Evolutionary conservation across 2,797 vertebrate genomes (phyloP).

Genomic region (Takifugu ocellatus): DNA sequence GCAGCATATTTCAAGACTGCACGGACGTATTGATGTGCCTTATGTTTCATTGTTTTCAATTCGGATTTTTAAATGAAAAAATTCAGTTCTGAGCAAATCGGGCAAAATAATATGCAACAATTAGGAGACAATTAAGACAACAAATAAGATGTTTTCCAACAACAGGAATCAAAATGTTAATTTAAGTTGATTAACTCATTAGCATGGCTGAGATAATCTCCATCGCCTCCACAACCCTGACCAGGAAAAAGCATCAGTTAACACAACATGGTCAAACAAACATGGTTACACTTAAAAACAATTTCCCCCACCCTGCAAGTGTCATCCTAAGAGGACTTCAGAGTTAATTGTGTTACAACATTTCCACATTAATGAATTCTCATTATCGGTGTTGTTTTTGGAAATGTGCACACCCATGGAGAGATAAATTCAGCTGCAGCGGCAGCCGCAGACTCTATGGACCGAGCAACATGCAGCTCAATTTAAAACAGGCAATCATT

Average conservation of each 20-base stretch:
- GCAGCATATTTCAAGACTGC: too few relatives aligned
- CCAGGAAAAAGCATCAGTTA: too few relatives aligned
- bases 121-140: background rate
- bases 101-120: too few relatives aligned
- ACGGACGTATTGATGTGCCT: too few relatives aligned
- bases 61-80: background rate
- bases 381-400: slow-evolving; percentile 36
- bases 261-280: too few relatives aligned
- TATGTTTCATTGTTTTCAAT: too few relatives aligned
- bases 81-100: background rate
- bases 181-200: too few relatives aligned
- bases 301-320: background rate
- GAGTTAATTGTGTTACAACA: slow-evolving; percentile 14
- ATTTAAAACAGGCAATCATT: slow-evolving; percentile 54
- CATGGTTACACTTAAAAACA: too few relatives aligned
- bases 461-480: slow-evolving; percentile 23
- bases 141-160: slow-evolving; percentile 4
- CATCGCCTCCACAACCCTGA: background rate
- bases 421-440: slow-evolving; percentile 40
- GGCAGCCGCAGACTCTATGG: slow-evolving; percentile 27
- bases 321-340: slow-evolving; percentile 12
- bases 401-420: slow-evolving; percentile 35
- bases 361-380: slow-evolving; percentile 30
- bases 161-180: background rate
- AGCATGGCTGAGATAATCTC: background rate